These are phyloP conservation scores for Centrocercus urophasianus DNA, from an alignment of 2,113 vertebrate species.

Conservation along the genomic window DNA sequence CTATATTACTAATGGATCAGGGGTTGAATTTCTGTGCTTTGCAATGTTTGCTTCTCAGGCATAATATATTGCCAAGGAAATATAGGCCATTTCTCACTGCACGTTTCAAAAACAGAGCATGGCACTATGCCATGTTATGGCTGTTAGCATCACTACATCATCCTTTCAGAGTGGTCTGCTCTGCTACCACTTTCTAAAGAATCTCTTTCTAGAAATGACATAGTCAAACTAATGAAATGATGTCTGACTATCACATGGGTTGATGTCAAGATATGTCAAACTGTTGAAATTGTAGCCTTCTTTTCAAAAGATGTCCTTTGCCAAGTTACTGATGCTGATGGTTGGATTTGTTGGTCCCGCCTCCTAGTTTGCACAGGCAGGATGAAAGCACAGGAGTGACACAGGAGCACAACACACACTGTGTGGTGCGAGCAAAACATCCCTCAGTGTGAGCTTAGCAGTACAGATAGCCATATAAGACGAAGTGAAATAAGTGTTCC, in stretches of 20 bases:
- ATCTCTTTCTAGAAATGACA: conserved; percentile 40
- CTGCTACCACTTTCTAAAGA: conserved; percentile 56
- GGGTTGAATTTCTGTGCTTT: conserved; percentile 24
- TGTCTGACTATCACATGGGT: conserved; percentile 25
- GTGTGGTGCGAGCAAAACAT: conserved; percentile 40
- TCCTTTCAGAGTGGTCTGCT: conserved; percentile 41
- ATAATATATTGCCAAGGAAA: conserved; percentile 48
- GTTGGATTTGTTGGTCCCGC: not conserved
- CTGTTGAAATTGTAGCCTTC: not conserved
- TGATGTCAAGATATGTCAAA: conserved; percentile 56
- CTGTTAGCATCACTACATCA: conserved; percentile 57
- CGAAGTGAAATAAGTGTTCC: conserved; percentile 59
- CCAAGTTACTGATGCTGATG: not conserved
- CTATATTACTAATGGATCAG: conserved; percentile 7
- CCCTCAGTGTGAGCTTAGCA: not conserved
- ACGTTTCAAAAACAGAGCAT: conserved; percentile 44
- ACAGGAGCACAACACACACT: not conserved
- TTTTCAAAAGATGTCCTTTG: not conserved
- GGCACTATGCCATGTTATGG: conserved; percentile 62
- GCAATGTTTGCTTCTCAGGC: conserved; percentile 17
- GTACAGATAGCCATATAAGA: conserved; percentile 45
- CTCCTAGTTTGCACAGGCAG: not conserved
- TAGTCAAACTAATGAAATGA: conserved; percentile 44
- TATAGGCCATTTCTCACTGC: conserved; percentile 21
- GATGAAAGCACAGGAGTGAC: not conserved